Base-by-base conservation (phyloP, 2,113 vertebrate species). In the Nerophis ophidion region DNA sequence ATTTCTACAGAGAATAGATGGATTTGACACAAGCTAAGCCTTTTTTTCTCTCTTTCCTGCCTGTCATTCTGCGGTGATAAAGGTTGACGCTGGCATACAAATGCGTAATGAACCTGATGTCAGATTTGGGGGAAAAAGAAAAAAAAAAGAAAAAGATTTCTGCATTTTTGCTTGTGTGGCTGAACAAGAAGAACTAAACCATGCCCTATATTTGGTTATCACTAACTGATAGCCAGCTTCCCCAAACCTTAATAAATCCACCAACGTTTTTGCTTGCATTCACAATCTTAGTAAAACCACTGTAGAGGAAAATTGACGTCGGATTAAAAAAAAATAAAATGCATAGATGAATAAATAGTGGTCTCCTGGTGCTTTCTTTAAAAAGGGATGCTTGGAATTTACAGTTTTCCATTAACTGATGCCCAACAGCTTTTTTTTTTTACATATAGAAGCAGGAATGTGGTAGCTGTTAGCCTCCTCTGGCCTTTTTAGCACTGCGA, bases 251-350 rank as follows among this genome's bases (percentile, higher is more conserved):
- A 84, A 88, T 89, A 86, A 88, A 89, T 88, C 80, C 84, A 74
- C 77, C 79, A 64, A 64, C 77, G 86, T 73, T 86, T 86, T 86
- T 79, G 80, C 88, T 68, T 84, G 84, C 86, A 86, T 89, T 89
- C 86, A 88, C 87, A 88, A 88, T 88, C 88, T 90, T 76, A 73
- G 81, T 88, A 88, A 88, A 89, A 86, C 84, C 87, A 89, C 81
- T 86, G 86, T 90, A 85, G 86, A 89, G 86, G 89, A 90, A 90
- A 90, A 90, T 90, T 90, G 88, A 90, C 85, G 87, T 86, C 86
- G 84, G 85, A 87, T 87, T 78, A 84, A 81, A 86, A 84, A 82
- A 83, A 74, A 84, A 87, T 83, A 86, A 85, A 85, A 87, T 86
- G 80, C 86, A 87, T 83, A 82, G 72, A 88, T 85, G 84, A 77